These are phyloP conservation scores for Passer domesticus DNA, from an alignment of 2,113 vertebrate species.

Conservation along the genomic window DNA sequence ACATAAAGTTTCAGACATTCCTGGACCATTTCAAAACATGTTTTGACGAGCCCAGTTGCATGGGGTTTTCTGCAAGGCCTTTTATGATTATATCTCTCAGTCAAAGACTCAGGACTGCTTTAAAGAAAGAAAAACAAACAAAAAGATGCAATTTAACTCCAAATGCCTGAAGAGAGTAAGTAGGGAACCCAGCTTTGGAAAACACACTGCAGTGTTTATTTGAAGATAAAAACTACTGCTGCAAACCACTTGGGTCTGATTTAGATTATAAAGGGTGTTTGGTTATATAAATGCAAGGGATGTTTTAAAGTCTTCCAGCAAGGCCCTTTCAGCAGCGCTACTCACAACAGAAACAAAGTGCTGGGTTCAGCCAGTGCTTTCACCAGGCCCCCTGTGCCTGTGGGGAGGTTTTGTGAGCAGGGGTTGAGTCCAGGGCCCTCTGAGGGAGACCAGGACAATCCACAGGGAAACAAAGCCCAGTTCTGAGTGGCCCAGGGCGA, in stretches of 20 bases:
- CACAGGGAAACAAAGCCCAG: not conserved
- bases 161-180: conserved; percentile 13
- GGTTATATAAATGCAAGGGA: not conserved
- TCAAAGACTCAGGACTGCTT: not conserved
- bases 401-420: not conserved
- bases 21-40: conserved; percentile 44
- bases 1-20: conserved; percentile 48
- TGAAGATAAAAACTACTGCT: conserved; percentile 9
- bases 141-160: conserved; percentile 33
- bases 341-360: not conserved
- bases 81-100: conserved; percentile 55
- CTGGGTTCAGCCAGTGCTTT: not conserved
- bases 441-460: not conserved
- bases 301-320: not conserved
- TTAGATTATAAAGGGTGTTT: not conserved
- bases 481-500: not conserved
- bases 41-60: conserved; percentile 33
- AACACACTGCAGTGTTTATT: not conserved
- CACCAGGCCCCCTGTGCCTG: not conserved
- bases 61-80: conserved; percentile 21
- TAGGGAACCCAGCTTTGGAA: not conserved
- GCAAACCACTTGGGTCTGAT: not conserved
- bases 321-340: not conserved
- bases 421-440: not conserved
- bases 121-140: conserved; percentile 55